A percentile compares a stretch with the other conserved stretches of the same genome.
phyloP scores from a whole-genome alignment of 2,888 invertebrate species.

The Pandemis cinnamomeana region DNA sequence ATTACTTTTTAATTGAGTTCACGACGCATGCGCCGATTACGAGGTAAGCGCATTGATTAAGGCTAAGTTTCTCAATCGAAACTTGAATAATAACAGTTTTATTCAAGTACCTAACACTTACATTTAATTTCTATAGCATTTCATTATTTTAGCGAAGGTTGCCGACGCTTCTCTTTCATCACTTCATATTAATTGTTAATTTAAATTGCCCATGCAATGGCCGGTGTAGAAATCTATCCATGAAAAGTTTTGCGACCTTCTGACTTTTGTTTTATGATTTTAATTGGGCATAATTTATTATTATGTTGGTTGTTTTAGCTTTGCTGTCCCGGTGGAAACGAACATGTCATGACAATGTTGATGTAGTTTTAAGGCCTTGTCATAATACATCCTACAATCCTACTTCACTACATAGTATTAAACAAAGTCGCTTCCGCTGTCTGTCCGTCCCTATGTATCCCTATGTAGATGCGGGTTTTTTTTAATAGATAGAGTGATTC shows the following conservation, averaged over 20 bases:
- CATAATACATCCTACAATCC: no score
- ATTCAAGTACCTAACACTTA: constrained; percentile 5
- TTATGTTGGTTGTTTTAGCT: neutral
- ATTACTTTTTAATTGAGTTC: neutral
- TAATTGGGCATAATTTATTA: neutral
- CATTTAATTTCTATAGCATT: constrained; percentile 12
- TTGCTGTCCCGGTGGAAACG: neutral
- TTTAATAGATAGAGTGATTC: no score
- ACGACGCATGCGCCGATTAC: neutral
- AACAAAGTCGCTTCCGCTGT: no score
- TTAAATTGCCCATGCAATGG: constrained; percentile 26
- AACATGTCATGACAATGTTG: neutral
- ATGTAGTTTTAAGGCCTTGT: no score
- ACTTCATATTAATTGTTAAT: constrained; percentile 18
- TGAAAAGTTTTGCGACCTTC: constrained; percentile 27
- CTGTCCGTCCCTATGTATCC: no score
- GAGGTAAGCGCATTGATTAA: neutral
- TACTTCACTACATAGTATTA: no score
- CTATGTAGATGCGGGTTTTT: no score
- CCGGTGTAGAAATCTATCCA: constrained; percentile 27
- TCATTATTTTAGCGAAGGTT: constrained; percentile 27
- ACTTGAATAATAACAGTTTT: constrained; percentile 1
- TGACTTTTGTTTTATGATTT: constrained; percentile 18
- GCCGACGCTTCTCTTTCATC: constrained; percentile 15
- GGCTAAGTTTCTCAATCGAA: neutral